Evolutionary conservation across 2,888 invertebrate species (phyloP).

Genomic region (Oegoconia quadripuncta): DNA sequence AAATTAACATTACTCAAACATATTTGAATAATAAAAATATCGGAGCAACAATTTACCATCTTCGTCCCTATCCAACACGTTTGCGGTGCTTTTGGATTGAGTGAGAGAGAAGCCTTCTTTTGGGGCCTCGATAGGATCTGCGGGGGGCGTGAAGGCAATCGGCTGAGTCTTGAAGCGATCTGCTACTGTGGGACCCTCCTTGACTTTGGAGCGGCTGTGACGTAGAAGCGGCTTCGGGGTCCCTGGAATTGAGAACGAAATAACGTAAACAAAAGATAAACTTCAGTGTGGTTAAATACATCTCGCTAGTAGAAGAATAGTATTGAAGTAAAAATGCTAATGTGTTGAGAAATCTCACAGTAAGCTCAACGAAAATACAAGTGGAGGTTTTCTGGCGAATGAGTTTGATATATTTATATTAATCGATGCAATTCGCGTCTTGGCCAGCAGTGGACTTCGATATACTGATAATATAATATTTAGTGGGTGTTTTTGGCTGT

Average conservation of each 20-base stretch:
- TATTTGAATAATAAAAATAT: neutral
- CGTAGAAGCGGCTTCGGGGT: conserved; percentile 68
- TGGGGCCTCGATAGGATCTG: conserved; percentile 27
- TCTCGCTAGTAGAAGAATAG: no score
- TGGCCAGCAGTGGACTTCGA: no score
- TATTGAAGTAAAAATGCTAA: no score
- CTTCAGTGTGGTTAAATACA: neutral
- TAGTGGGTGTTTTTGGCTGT: no score
- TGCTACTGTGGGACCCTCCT: conserved; percentile 59
- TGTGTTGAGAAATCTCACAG: no score
- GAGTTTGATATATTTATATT: no score
- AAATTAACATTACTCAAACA: neutral
- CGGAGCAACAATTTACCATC: conserved; percentile 55
- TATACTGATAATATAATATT: no score
- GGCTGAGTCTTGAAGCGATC: conserved; percentile 86
- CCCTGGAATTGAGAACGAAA: conserved; percentile 50
- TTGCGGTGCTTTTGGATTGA: conserved; percentile 66
- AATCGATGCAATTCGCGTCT: no score
- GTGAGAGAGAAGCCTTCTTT: conserved; percentile 46
- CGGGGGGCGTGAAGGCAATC: conserved; percentile 76
- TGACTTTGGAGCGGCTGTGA: conserved; percentile 68
- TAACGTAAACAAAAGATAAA: neutral
- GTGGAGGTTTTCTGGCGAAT: no score
- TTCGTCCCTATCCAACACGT: conserved; percentile 73
- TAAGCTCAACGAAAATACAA: no score